Percentiles rank a stretch among this genome's conserved stretches.
These are phyloP conservation scores for Oscarella lobularis DNA, from an alignment of 37 sponge, comb jelly and placozoan species.

Conservation along the genomic window DNA sequence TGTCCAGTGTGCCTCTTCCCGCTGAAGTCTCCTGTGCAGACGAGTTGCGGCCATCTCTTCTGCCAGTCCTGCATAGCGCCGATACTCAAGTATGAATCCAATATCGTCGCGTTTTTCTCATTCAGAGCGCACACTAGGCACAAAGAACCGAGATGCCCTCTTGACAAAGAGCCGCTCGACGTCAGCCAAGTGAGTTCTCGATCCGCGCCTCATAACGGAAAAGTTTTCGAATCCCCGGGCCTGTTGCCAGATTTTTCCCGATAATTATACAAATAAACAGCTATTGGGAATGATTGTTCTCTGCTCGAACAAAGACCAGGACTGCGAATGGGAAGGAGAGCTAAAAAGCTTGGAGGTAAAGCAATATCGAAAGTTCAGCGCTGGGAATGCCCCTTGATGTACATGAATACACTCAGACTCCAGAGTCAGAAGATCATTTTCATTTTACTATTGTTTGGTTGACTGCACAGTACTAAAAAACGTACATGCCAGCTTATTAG, in stretches of 20 bases:
- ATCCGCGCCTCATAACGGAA: neutral
- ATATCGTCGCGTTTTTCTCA: neutral
- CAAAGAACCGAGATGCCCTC: neutral
- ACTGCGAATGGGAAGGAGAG: neutral
- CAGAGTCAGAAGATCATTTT: no score
- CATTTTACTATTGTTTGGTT: no score
- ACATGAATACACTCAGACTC: no score
- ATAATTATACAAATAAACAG: neutral
- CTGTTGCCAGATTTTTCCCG: neutral
- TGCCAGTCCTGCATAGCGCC: neutral
- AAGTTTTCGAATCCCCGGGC: neutral
- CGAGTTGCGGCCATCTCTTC: neutral
- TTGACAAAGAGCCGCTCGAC: neutral
- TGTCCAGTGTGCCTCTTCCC: neutral
- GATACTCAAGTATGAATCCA: neutral
- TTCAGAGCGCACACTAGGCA: no score
- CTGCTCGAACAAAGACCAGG: neutral
- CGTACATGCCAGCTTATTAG: no score
- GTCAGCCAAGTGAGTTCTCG: neutral
- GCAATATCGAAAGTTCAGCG: no score
- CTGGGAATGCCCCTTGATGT: no score
- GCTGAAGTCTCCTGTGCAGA: constrained; percentile 2
- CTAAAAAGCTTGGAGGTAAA: neutral
- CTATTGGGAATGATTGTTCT: neutral
- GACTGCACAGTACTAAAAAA: no score